phyloP scores from a whole-genome alignment of 2,113 vertebrate genomes.

The Montifringilla adamsi region DNA sequence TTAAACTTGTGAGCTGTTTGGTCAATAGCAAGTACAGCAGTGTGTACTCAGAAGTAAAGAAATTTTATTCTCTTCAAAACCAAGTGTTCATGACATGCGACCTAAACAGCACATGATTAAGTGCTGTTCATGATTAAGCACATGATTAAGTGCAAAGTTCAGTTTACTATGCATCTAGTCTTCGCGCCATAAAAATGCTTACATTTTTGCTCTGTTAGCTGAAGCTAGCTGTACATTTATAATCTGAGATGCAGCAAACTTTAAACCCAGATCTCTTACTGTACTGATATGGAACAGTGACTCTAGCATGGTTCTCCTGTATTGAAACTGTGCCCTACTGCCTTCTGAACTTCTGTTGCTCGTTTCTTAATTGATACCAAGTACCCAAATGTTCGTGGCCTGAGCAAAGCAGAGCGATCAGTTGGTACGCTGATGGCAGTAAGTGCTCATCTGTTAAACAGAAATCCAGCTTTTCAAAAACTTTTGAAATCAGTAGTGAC shows the following conservation, averaged over 20 bases:
- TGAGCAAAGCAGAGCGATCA: background rate
- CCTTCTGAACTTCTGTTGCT: background rate
- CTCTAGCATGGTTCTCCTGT: background rate
- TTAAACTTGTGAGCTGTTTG: background rate
- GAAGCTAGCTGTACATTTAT: background rate
- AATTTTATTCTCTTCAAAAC: background rate
- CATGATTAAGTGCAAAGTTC: background rate
- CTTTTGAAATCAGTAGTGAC: background rate
- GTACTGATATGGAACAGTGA: background rate
- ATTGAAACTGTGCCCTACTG: background rate
- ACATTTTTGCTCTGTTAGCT: background rate
- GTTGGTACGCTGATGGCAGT: background rate
- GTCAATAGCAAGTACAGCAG: background rate
- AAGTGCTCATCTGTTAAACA: background rate
- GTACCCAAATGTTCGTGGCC: background rate
- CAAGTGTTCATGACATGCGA: background rate
- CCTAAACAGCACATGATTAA: background rate
- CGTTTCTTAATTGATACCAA: background rate
- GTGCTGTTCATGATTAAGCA: too few species aligned
- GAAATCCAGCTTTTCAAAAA: background rate
- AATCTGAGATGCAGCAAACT: background rate
- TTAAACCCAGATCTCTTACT: background rate
- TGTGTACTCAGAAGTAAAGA: background rate
- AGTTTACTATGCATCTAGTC: background rate
- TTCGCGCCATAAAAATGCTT: background rate